Percentiles rank a stretch among this genome's conserved stretches.
Conservation (phyloP, 2,113 vertebrate genomes). For the Etheostoma cragini region DNA sequence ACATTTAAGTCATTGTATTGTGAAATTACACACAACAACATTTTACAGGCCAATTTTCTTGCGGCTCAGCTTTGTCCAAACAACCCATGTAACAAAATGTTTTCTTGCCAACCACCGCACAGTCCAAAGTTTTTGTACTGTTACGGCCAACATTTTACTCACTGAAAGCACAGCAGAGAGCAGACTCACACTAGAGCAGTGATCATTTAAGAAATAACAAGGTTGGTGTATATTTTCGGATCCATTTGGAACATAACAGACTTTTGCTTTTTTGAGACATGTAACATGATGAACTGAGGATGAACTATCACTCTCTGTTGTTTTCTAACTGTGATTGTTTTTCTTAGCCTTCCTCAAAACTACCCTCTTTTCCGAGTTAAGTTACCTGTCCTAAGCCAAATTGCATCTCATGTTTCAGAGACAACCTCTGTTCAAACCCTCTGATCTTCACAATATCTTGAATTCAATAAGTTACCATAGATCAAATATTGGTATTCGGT, state of each 20-base stretch:
- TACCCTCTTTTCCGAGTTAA: background rate
- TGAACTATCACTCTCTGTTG: background rate
- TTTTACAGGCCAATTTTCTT: slow-evolving; percentile 20
- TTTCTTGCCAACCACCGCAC: slow-evolving; percentile 38
- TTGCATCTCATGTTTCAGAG: background rate
- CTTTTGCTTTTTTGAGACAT: background rate
- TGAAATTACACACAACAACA: background rate
- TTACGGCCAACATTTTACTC: background rate
- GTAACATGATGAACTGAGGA: background rate
- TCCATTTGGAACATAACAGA: background rate
- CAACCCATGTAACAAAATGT: slow-evolving; percentile 10
- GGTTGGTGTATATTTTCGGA: background rate
- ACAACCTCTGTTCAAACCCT: background rate
- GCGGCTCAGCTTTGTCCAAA: slow-evolving; percentile 31
- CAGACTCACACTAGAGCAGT: background rate
- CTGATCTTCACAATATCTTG: background rate
- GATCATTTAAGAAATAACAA: background rate
- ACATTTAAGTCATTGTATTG: background rate
- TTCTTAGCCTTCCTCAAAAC: background rate
- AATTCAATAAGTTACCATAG: background rate
- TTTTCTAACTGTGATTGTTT: background rate
- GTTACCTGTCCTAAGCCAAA: background rate
- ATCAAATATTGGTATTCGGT: background rate
- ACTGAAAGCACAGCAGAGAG: background rate
- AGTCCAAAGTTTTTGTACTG: slow-evolving; percentile 40